A percentile compares a stretch with the other conserved stretches of the same genome.
Evolutionary conservation across 2,888 invertebrate species (phyloP).

Genomic region (Patella depressa): DNA sequence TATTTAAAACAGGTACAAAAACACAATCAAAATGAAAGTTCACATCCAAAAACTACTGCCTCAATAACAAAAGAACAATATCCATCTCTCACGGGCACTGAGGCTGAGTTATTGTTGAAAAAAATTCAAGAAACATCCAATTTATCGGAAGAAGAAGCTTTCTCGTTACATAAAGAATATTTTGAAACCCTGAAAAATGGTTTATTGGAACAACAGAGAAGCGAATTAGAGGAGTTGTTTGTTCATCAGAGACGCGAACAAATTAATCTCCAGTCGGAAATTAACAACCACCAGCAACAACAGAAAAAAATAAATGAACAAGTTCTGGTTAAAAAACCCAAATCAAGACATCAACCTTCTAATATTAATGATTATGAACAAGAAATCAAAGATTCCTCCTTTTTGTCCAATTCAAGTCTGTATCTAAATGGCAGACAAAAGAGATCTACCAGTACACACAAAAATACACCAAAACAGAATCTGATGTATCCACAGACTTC

Average conservation of each 20-base stretch:
- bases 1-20: conserved; percentile 62
- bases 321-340: not conserved
- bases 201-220: conserved; percentile 76
- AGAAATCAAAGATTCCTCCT: conserved; percentile 24
- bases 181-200: conserved; percentile 58
- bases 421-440: conserved; percentile 43
- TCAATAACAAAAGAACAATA: not conserved
- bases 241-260: conserved; percentile 75
- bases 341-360: not conserved
- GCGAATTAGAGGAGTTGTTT: conserved; percentile 62
- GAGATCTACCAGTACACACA: conserved; percentile 39
- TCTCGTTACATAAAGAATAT: conserved; percentile 53
- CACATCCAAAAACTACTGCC: not conserved
- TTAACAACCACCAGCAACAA: conserved; percentile 34
- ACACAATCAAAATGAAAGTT: conserved; percentile 30
- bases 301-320: too few species aligned
- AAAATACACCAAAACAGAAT: conserved; percentile 48
- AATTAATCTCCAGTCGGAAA: conserved; percentile 54
- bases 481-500: conserved; percentile 49
- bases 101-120: conserved; percentile 7
- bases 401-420: conserved; percentile 48
- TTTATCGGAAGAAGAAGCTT: conserved; percentile 49
- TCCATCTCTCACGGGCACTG: not conserved
- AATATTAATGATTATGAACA: not conserved
- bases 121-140: conserved; percentile 15